Base-by-base conservation (phyloP, 2,888 invertebrate species). In the Bombylius major region DNA sequence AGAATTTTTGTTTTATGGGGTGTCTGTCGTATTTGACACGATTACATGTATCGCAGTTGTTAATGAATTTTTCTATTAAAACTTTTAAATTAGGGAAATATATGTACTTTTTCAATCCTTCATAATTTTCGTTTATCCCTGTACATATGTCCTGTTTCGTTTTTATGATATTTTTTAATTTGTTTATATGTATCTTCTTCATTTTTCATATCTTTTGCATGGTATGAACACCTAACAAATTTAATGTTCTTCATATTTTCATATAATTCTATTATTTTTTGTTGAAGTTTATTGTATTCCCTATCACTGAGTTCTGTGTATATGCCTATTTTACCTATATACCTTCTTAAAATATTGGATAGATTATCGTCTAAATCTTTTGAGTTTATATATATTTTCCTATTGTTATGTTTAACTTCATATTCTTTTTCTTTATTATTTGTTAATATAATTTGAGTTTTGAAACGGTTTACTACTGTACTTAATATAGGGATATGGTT, bases 1-100 rank as follows among this genome's bases (percentile, higher is more conserved):
- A n/a, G 13, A 53, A 53, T 12, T 53, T 53, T 47, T 53, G 13
- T 23, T n/a, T 53, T 23, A 53, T 32, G 1, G 36, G 53, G 23
- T 53, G 47, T 12, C 53, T 33, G 12, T 53, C 53, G 36, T 53
- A 53, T 47, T 53, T 53, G 12, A 53, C 53, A 14, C 53, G 33
- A 39, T 53, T 53, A 32, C 53, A 53, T 33, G 32, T 42, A 31
- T 53, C 47, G n/a, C 53, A 53, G 12, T 53, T 53, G n/a, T 53
- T 47, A n/a, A 53, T 53, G 14, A 12, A 47, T 53, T 53, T 47
- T 31, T 53, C 36, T 14, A 48, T 48, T 5, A 53, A 14, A 12
- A 12, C 8, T 47, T 53, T 47, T 1, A 47, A 13, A 7, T 53
- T 53, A 5, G 47, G 53, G 8, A 31, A 47, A 39, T 42, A 53